Conservation (phyloP, 2,113 vertebrate genomes). For the Boleophthalmus pectinirostris region DNA sequence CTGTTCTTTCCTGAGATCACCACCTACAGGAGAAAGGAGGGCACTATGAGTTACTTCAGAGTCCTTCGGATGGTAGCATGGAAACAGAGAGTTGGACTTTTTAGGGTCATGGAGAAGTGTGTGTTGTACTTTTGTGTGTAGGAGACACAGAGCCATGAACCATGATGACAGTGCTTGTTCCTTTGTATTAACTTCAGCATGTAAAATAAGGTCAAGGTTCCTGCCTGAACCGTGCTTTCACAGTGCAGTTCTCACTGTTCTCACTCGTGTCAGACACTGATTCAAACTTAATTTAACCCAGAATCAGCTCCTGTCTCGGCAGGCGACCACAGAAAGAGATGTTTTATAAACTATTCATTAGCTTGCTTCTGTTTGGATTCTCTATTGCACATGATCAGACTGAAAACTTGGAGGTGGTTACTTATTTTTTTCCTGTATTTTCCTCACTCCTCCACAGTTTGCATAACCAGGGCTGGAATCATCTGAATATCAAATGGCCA, state of each 20-base stretch:
- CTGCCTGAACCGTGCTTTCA: slow-evolving; percentile 38
- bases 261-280: slow-evolving; percentile 33
- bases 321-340: slow-evolving; percentile 30
- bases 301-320: slow-evolving; percentile 48
- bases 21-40: slow-evolving; percentile 82
- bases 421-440: slow-evolving; percentile 40
- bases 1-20: slow-evolving; percentile 93
- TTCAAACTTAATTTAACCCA: slow-evolving; percentile 60
- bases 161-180: slow-evolving; percentile 67
- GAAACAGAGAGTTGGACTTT: slow-evolving; percentile 32
- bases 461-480: slow-evolving; percentile 46
- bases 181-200: slow-evolving; percentile 72
- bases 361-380: slow-evolving; percentile 22
- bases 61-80: slow-evolving; percentile 23
- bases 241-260: slow-evolving; percentile 36
- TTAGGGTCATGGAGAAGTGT: slow-evolving; percentile 15
- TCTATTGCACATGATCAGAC: slow-evolving; percentile 36
- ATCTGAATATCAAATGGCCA: slow-evolving; percentile 51
- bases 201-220: slow-evolving; percentile 74
- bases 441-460: slow-evolving; percentile 64
- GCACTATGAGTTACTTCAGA: slow-evolving; percentile 45
- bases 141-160: slow-evolving; percentile 31
- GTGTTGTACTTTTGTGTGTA: slow-evolving; percentile 30
- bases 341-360: slow-evolving; percentile 14
- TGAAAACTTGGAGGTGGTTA: slow-evolving; percentile 56